phyloP scores from a whole-genome alignment of 2,888 invertebrate genomes.

The Gastrophysa polygoni region DNA sequence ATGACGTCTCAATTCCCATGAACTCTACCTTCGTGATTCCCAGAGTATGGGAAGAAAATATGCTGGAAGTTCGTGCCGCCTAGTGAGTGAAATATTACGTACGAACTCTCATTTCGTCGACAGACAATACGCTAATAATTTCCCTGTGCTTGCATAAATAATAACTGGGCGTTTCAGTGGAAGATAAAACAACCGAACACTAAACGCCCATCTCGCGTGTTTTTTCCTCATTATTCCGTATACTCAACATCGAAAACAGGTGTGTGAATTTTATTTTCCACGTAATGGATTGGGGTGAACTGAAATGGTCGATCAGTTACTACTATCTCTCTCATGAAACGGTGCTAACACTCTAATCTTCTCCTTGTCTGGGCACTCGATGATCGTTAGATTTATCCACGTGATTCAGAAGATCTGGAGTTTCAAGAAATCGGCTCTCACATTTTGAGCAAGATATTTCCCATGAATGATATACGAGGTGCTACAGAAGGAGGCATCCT shows the following conservation, averaged over 20 bases:
- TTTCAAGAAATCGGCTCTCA: no score
- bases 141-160: slow-evolving; percentile 28
- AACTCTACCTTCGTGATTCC: neutral
- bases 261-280: slow-evolving; percentile 22
- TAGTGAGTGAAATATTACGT: slow-evolving; percentile 21
- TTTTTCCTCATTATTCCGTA: slow-evolving; percentile 26
- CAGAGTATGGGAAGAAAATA: neutral
- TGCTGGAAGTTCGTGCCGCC: neutral
- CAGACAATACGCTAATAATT: slow-evolving; percentile 26
- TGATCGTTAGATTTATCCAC: no score
- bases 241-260: slow-evolving; percentile 18
- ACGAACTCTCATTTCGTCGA: slow-evolving; percentile 19
- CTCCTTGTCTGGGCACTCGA: no score
- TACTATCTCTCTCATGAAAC: neutral
- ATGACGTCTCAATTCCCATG: neutral
- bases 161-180: slow-evolving; percentile 24
- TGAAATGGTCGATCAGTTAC: neutral
- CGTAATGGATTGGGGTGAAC: slow-evolving; percentile 23
- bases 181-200: slow-evolving; percentile 25
- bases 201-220: slow-evolving; percentile 29
- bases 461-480: no score
- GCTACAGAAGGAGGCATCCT: no score
- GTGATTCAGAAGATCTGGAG: no score
- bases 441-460: no score
- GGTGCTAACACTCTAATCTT: neutral